Conservation (phyloP, 2,888 invertebrate genomes). For the Smittia sp. region DNA sequence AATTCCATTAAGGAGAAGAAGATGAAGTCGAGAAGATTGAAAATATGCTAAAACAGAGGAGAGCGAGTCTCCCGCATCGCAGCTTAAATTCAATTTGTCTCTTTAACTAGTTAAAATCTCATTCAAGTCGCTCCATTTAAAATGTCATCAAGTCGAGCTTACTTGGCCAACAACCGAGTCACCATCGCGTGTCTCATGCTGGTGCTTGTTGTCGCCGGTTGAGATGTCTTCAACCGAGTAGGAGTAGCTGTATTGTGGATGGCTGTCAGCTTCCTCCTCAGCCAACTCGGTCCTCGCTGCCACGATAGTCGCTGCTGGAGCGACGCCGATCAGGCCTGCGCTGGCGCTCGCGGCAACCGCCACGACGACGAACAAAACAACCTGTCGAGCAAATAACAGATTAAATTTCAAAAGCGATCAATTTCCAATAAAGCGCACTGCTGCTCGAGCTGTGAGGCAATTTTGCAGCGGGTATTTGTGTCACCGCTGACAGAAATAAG, state of each 20-base stretch:
- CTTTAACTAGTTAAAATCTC: background rate
- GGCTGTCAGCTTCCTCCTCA: constrained; percentile 44
- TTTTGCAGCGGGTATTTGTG: background rate
- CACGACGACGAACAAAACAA: constrained; percentile 1
- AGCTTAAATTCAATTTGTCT: constrained; percentile 1
- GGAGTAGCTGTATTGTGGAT: constrained; percentile 45
- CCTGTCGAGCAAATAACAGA: background rate
- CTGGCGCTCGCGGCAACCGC: background rate
- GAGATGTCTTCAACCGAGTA: constrained; percentile 46
- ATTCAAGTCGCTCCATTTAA: background rate
- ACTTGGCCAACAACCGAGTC: constrained; percentile 46
- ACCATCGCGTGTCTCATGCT: constrained; percentile 46
- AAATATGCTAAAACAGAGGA: background rate
- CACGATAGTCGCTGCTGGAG: constrained; percentile 11
- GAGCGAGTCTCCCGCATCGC: background rate
- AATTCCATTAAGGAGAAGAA: background rate
- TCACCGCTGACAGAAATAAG: background rate
- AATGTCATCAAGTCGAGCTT: constrained; percentile 21
- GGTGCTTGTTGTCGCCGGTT: constrained; percentile 46
- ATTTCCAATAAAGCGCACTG: background rate
- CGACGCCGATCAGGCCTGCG: constrained; percentile 6
- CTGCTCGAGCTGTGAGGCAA: too few species aligned
- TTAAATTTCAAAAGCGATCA: background rate
- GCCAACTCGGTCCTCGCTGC: constrained; percentile 21
- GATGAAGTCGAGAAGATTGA: background rate